Evolutionary conservation across 1,140 invertebrate genomes (phyloP), one percentile per base, ranked within the genome.

Genomic region (Trialeurodes vaporariorum): DNA sequence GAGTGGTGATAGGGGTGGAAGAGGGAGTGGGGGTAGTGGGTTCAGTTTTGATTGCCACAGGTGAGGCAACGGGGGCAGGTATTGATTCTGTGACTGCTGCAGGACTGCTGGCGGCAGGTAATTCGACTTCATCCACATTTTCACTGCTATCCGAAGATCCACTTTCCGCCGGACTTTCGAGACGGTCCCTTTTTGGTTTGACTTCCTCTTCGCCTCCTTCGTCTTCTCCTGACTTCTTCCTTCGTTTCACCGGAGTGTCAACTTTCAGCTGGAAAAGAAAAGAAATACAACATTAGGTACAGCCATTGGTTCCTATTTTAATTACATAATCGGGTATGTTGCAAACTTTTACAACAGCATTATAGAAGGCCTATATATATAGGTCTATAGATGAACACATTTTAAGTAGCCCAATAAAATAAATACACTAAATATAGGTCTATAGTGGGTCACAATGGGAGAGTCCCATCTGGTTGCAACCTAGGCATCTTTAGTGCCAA

Each of bases 131-230:
- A 49, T 49, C 34, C 17, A 17, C 34, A 49, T 49, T 49, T 49
- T 49, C 34, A 17, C 34, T 49, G 66, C 88, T 90, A 74, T 92
- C 90, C 61, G 89, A 89, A 25, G 88, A 90, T 61, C 90, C 81
- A 73, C 89, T 92, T 75, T 89, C 87, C 23, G 87, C 85, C 13
- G 91, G 90, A 79, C 89, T 92, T 69, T 88, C 84, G 22, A 82
- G 78, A 61, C 87, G 77, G 71, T 89, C 87, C 66, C 76, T 49
- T 49, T 88, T 89, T 74, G 90, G 90, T 73, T 88, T 87, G 59
- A 82, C 84, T 64, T 83, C 81, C 34, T 83, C 83, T 25, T 87
- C 83, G 71, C 85, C 84, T 66, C 82, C 83, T 72, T 86, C 84
- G 70, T 86, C 83, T 61, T 79, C 81, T 71, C 84, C 83, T 59